Percentiles rank a stretch among this genome's conserved stretches.
phyloP scores from a whole-genome alignment of 2,888 invertebrate genomes.

The Calameuta filiformis region DNA sequence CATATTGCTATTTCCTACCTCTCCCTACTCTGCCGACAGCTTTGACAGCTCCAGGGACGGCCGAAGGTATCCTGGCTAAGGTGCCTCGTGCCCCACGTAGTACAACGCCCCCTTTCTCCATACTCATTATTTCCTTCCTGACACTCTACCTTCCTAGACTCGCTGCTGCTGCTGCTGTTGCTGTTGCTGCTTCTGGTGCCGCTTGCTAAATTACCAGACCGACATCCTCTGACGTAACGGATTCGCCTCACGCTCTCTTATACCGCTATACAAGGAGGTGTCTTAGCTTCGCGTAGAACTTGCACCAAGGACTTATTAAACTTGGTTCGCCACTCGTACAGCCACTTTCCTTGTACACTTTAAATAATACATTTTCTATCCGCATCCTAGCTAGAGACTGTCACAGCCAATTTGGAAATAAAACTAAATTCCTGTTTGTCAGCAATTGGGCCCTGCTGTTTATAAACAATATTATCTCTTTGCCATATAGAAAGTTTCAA shows the following conservation, averaged over 20 bases:
- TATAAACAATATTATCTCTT: neutral
- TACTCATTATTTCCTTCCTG: neutral
- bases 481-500: too few relatives aligned
- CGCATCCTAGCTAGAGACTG: neutral
- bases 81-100: neutral
- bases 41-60: constrained; percentile 47
- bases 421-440: neutral
- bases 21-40: constrained; percentile 29
- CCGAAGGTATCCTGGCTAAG: constrained; percentile 13
- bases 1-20: constrained; percentile 51
- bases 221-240: constrained; percentile 34
- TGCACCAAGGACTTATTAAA: neutral
- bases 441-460: neutral
- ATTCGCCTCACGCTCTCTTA: constrained; percentile 28
- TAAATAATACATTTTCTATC: neutral
- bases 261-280: constrained; percentile 28
- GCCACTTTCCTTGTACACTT: neutral
- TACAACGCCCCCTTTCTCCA: neutral
- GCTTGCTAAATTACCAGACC: neutral
- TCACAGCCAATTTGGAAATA: neutral
- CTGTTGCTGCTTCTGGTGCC: neutral
- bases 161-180: neutral
- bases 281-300: neutral
- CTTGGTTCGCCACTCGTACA: neutral
- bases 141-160: constrained; percentile 7